Evolutionary conservation across 2,888 invertebrate genomes (phyloP).

Genomic region (Leptinotarsa rubiginosa): DNA sequence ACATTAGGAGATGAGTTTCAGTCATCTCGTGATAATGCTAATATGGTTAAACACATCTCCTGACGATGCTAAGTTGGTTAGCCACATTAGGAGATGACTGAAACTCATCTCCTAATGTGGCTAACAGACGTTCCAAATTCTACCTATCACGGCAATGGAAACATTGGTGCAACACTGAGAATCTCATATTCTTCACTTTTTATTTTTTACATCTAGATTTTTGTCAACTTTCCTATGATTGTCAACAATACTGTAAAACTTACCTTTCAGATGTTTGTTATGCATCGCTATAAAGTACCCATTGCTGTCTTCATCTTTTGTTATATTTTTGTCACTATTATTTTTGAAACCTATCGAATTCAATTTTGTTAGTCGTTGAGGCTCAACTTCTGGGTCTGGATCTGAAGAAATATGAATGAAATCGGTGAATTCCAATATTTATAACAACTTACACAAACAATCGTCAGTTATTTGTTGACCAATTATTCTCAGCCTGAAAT

Average conservation of each 20-base stretch:
- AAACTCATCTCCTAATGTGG: no score
- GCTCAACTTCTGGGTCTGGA: constrained; percentile 47
- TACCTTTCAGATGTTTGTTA: constrained; percentile 43
- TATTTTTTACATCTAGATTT: background rate
- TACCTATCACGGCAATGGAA: no score
- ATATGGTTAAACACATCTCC: no score
- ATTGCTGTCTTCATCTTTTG: background rate
- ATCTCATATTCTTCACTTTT: no score
- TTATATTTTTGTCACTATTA: background rate
- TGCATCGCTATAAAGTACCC: constrained; percentile 37
- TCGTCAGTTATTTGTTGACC: constrained; percentile 48
- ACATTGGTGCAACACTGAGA: no score
- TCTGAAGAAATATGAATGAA: constrained; percentile 35
- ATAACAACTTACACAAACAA: constrained; percentile 42
- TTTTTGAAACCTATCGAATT: background rate
- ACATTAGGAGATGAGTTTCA: no score
- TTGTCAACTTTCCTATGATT: no score
- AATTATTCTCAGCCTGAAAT: constrained; percentile 40
- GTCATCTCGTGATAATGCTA: no score
- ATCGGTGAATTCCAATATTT: background rate
- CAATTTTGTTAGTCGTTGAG: constrained; percentile 38
- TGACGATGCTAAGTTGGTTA: no score
- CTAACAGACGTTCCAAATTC: no score
- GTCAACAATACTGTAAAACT: no score
- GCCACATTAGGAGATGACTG: no score